Evolutionary conservation across 2,113 vertebrate species (phyloP), one percentile per base, ranked within the genome.

Genomic region (Rhinopithecus roxellana): DNA sequence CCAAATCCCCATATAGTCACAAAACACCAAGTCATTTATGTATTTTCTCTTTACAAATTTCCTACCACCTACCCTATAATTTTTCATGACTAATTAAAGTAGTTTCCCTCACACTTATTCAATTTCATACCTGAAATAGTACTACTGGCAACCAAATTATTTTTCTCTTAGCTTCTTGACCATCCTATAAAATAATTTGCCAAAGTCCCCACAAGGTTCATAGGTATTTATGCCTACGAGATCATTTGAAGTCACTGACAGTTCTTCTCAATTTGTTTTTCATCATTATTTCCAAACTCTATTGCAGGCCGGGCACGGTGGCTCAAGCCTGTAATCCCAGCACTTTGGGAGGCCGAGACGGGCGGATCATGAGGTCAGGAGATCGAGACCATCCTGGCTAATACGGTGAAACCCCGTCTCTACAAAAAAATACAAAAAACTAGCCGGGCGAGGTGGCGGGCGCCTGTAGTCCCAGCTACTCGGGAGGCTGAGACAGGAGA

Each of bases 61-160:
- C n/a, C 35, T 72, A 81, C 23, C 64, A 86, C 16, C 8, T 43
- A 94, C 1, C 3, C n/a, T 80, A 30, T 17, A 87, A 89, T 79
- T 90, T 93, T 96, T 87, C 43, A 83, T 72, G 35, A 97, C 23
- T 25, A n/a, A 97, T 23, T 25, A 96, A 95, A 80, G 32, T 55
- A 74, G 72, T 43, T 89, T 50, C 80, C 25, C n/a, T 4, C 7
- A 79, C 40, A 81, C 22, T 20, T 86, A 84, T 13, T n/a, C 13
- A 91, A 78, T 85, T 93, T 82, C 74, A 79, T 43, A 93, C 7
- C 27, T 94, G 61, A 97, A 80, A 94, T 67, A 82, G 5, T 61
- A 92, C 4, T 85, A 72, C 6, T 43, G 52, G 25, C 52, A 88
- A 90, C 14, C 22, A 80, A 94, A 77, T 3, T 81, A 86, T 43